phyloP scores from a whole-genome alignment of 1,140 invertebrate genomes.

The Drosophila repleta region DNA sequence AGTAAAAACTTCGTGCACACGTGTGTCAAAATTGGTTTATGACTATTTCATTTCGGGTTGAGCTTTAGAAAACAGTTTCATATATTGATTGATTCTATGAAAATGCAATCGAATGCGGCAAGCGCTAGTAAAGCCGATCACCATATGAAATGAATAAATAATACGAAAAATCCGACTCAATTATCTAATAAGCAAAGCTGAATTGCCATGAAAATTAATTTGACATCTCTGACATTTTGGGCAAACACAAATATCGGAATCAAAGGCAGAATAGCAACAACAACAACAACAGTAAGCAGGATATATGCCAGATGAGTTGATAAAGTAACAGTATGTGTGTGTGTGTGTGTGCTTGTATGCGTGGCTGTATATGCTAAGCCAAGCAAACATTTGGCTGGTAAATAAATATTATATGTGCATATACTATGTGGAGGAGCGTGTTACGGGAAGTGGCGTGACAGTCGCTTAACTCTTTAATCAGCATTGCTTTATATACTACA shows the following conservation, averaged over 20 bases:
- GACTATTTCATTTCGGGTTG: constrained; percentile 2
- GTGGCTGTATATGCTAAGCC: constrained; percentile 32
- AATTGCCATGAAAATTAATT: constrained; percentile 75
- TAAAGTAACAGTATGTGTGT: constrained; percentile 16
- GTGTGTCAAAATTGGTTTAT: constrained; percentile 6
- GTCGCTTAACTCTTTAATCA: constrained; percentile 79
- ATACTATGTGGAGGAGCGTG: constrained; percentile 8
- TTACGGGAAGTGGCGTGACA: constrained; percentile 60
- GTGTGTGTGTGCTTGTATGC: constrained; percentile 9
- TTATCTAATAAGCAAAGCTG: constrained; percentile 74
- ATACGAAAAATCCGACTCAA: constrained; percentile 67
- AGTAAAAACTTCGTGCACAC: background rate
- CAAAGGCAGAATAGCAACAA: constrained; percentile 39
- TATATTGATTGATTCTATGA: constrained; percentile 16
- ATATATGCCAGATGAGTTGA: constrained; percentile 25
- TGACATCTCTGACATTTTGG: constrained; percentile 77
- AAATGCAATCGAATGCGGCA: constrained; percentile 5
- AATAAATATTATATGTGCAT: constrained; percentile 35
- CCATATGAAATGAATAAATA: constrained; percentile 66
- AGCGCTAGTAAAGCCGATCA: constrained; percentile 10
- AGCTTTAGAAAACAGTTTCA: background rate
- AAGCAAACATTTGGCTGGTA: constrained; percentile 58
- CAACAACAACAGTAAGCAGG: background rate
- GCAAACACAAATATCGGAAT: constrained; percentile 63
- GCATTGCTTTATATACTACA: constrained; percentile 40